Conservation (phyloP, 2,797 vertebrate species). For the Dipus sagitta region DNA sequence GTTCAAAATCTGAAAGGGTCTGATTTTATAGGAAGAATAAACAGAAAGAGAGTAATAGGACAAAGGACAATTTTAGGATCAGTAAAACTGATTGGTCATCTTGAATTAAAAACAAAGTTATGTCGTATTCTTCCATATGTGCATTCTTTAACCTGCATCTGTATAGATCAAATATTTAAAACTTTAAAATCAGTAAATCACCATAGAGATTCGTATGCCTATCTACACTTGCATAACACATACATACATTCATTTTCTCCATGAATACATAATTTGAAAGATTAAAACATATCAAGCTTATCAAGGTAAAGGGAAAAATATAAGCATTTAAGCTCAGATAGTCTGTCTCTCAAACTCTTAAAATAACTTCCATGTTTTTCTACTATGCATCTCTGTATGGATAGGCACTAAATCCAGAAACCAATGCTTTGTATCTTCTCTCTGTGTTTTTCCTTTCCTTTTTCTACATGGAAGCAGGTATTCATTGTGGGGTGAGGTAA, state of each 20-base stretch:
- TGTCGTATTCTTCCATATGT: not conserved
- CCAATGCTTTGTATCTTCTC: not conserved
- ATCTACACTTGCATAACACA: slow-evolving; percentile 36
- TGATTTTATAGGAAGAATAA: not conserved
- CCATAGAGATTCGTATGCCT: not conserved
- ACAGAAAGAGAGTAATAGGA: not conserved
- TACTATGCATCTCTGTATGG: not conserved
- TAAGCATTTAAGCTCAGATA: not conserved
- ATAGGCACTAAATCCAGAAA: not conserved
- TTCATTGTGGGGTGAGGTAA: not conserved
- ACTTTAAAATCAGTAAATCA: not conserved
- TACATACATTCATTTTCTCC: not conserved
- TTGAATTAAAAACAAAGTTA: slow-evolving; percentile 38
- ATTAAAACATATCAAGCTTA: slow-evolving; percentile 56
- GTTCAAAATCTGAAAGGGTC: not conserved
- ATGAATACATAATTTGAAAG: slow-evolving; percentile 39
- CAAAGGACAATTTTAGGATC: not conserved
- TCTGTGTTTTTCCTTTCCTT: not conserved
- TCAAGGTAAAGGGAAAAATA: slow-evolving; percentile 53
- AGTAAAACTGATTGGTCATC: not conserved
- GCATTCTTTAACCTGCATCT: not conserved
- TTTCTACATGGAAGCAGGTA: not conserved
- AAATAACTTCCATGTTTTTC: slow-evolving; percentile 27
- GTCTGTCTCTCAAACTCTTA: slow-evolving; percentile 28
- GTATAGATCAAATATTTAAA: not conserved